Evolutionary conservation across 2,888 invertebrate species (phyloP).

Genomic region (Melanargia galathea): DNA sequence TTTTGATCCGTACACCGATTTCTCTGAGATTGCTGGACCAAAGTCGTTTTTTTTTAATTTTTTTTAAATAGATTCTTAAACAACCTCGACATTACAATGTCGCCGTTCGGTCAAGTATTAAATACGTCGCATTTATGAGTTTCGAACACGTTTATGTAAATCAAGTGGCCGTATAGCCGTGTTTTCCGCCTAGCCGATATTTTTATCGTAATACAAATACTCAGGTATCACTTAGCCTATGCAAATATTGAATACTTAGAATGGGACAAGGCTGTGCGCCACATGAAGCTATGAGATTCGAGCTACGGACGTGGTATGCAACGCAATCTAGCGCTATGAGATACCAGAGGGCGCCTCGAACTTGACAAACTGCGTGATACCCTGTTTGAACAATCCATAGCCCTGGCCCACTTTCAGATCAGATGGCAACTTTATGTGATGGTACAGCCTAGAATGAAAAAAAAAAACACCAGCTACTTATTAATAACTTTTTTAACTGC

Average conservation of each 20-base stretch:
- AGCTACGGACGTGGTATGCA: too few species aligned
- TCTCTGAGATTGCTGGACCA: too few species aligned
- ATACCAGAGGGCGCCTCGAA: too few species aligned
- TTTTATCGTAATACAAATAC: conserved; percentile 66
- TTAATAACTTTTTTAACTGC: too few species aligned
- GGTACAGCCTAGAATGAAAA: too few species aligned
- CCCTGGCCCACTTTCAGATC: too few species aligned
- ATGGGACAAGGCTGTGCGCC: not conserved
- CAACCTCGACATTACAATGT: not conserved
- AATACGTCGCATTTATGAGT: not conserved
- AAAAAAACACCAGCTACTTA: too few species aligned
- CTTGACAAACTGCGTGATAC: too few species aligned
- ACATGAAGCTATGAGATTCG: conserved; percentile 4
- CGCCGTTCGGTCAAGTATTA: not conserved
- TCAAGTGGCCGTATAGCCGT: conserved; percentile 50
- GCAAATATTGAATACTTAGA: conserved; percentile 60
- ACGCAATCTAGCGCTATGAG: not conserved
- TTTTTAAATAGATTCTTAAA: not conserved
- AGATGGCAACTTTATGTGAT: too few species aligned
- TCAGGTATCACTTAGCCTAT: conserved; percentile 68
- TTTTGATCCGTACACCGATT: too few species aligned
- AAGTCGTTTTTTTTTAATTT: too few species aligned
- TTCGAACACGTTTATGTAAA: conserved; percentile 30
- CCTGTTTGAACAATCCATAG: too few species aligned
- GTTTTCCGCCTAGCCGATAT: conserved; percentile 55